Conservation (phyloP, 2,797 vertebrate genomes). For the Schizothorax lantsangensis region DNA sequence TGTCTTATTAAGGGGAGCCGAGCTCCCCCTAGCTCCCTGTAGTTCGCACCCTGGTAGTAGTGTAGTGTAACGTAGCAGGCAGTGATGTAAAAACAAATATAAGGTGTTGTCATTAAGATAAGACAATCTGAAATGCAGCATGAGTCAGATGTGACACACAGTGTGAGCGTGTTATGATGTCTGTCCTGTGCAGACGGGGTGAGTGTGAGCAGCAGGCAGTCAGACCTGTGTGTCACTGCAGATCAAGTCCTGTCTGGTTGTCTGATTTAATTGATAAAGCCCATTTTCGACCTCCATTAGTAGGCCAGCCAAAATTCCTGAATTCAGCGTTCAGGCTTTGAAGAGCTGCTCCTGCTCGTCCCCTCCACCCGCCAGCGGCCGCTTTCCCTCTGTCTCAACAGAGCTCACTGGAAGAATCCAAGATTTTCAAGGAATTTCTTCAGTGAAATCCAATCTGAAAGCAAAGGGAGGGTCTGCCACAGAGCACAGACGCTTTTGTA, state of each 20-base stretch:
- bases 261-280: conserved; percentile 68
- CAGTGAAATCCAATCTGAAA: conserved; percentile 1
- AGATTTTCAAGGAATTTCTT: conserved; percentile 41
- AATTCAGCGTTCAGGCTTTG: conserved; percentile 42
- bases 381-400: conserved; percentile 11
- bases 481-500: background rate
- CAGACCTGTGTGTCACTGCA: conserved; percentile 35
- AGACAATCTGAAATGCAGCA: background rate
- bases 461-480: background rate
- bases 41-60: background rate
- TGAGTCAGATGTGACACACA: conserved; percentile 25
- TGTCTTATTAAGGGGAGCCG: too few relatives aligned
- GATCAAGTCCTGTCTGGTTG: conserved; percentile 68
- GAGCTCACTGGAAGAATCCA: conserved; percentile 32
- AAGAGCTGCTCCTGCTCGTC: background rate
- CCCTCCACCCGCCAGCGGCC: background rate
- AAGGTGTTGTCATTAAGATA: background rate
- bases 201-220: background rate
- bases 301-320: conserved; percentile 64
- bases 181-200: background rate
- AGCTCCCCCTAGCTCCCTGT: too few relatives aligned
- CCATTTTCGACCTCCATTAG: conserved; percentile 53
- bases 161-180: conserved; percentile 6
- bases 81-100: background rate
- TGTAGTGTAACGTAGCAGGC: background rate